Base-by-base conservation (phyloP, 2,888 invertebrate genomes). In the Phyto melanocephala region DNA sequence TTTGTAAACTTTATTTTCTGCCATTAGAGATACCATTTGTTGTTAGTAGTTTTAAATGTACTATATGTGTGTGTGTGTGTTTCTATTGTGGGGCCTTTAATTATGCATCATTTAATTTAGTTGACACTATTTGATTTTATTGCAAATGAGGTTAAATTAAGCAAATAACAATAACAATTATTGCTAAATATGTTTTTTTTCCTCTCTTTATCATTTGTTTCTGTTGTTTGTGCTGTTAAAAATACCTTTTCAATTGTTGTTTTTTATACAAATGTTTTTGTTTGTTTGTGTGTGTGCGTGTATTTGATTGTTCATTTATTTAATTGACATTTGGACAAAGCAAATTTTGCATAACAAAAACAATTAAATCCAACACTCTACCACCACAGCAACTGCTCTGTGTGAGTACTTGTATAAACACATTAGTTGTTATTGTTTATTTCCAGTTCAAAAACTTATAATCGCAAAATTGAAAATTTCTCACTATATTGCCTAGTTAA, bases 61-160 rank as follows among this genome's bases (percentile, higher is more conserved):
- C 6, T 42, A 42, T 45, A 10, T 56, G 22, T 24, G n/a, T 65
- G 2, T 42, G 28, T 35, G 13, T 58, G 13, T 35, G 40, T 52
- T 13, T n/a, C 1, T 13, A 11, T 15, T 17, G 20, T 33, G 50
- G 33, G 45, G 67, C 65, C 45, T 71, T 82, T 79, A 82, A 82
- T 82, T 76, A 79, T 82, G 78, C 79, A 79, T 82, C 82, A 82
- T 82, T 82, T 82, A 82, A 82, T 82, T 82, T 82, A 71, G 79
- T 82, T 82, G 82, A 82, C 82, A 82, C 82, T 62, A 76, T 82
- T 82, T 82, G 79, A 79, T 79, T 82, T 82, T 82, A 82, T 82
- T 82, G 79, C 75, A 82, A 82, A 82, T 82, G 71, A 82, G 82
- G 82, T 82, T 82, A 82, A 82, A 82, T 82, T 79, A 82, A 82